phyloP scores from a whole-genome alignment of 2,797 vertebrate genomes.

The Epinephelus awoara region DNA sequence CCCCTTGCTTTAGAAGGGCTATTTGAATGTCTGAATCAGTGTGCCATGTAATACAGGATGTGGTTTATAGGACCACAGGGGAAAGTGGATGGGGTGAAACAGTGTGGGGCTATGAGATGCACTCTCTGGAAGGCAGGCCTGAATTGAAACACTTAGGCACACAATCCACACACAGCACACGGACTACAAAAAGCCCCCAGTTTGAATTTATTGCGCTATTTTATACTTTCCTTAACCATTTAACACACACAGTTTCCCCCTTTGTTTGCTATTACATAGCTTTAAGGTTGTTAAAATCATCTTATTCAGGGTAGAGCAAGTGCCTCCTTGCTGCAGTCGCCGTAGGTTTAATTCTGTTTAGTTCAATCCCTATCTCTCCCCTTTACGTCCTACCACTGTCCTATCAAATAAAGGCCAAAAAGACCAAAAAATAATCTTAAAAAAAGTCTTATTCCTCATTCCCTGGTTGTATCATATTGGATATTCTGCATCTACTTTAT shows the following conservation, averaged over 20 bases:
- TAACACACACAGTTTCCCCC: not conserved
- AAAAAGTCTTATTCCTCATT: not conserved
- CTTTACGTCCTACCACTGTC: too few relatives aligned
- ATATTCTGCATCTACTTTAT: not conserved
- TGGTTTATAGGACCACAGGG: slow-evolving; percentile 72
- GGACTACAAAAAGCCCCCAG: slow-evolving; percentile 24
- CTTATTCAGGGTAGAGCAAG: not conserved
- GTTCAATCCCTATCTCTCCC: too few relatives aligned
- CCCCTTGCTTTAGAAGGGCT: slow-evolving; percentile 45
- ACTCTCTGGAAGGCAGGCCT: slow-evolving; percentile 41
- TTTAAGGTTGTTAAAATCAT: slow-evolving; percentile 1
- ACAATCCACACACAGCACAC: slow-evolving; percentile 25
- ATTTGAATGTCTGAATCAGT: slow-evolving; percentile 73
- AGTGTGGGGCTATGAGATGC: slow-evolving; percentile 45
- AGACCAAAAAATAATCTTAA: too few relatives aligned
- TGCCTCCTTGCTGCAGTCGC: too few relatives aligned
- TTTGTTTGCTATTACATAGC: slow-evolving; percentile 1
- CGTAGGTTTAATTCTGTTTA: too few relatives aligned
- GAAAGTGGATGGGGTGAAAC: slow-evolving; percentile 61
- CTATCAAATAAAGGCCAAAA: too few relatives aligned
- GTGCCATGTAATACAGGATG: slow-evolving; percentile 74
- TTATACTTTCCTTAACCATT: slow-evolving; percentile 22
- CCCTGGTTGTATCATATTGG: not conserved
- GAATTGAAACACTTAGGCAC: slow-evolving; percentile 58
- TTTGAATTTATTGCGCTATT: slow-evolving; percentile 33